A percentile compares a stretch with the other conserved stretches of the same genome.
These are phyloP conservation scores for Phocoena sinus DNA, from an alignment of 2,113 vertebrate species.

Conservation along the genomic window DNA sequence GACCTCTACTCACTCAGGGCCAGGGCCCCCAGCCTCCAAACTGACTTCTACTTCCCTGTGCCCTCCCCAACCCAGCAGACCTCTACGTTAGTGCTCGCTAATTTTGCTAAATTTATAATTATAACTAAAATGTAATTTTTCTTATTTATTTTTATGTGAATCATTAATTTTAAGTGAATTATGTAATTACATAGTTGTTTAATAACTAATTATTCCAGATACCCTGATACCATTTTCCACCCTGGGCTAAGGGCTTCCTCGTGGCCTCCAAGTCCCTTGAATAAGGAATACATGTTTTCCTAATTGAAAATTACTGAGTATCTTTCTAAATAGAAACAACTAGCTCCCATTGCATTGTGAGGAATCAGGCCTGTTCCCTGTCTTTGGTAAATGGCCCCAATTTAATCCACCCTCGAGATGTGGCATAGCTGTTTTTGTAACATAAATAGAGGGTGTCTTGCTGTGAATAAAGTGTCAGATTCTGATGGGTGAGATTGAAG, in stretches of 20 bases:
- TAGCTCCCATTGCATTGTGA: not conserved
- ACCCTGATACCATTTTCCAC: not conserved
- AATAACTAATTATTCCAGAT: not conserved
- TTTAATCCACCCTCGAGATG: not conserved
- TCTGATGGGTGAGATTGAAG: not conserved
- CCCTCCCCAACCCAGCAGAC: not conserved
- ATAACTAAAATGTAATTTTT: not conserved
- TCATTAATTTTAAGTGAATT: not conserved
- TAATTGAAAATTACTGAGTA: not conserved
- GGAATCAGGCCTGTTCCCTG: not conserved
- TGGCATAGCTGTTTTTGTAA: not conserved
- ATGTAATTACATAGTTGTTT: not conserved
- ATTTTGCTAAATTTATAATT: not conserved
- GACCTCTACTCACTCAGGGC: not conserved
- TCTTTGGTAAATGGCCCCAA: not conserved
- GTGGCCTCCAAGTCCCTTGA: not conserved
- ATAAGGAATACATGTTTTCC: not conserved
- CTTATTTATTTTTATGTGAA: not conserved
- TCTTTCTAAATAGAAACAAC: not conserved
- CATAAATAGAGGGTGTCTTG: not conserved
- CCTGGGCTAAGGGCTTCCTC: not conserved
- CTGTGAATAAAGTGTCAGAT: not conserved
- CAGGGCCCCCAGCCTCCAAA: not conserved
- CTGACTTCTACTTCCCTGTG: rapidly evolving
- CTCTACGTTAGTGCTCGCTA: not conserved